Evolutionary conservation across 2,888 invertebrate species (phyloP).

Genomic region (Cynaeus angustus): DNA sequence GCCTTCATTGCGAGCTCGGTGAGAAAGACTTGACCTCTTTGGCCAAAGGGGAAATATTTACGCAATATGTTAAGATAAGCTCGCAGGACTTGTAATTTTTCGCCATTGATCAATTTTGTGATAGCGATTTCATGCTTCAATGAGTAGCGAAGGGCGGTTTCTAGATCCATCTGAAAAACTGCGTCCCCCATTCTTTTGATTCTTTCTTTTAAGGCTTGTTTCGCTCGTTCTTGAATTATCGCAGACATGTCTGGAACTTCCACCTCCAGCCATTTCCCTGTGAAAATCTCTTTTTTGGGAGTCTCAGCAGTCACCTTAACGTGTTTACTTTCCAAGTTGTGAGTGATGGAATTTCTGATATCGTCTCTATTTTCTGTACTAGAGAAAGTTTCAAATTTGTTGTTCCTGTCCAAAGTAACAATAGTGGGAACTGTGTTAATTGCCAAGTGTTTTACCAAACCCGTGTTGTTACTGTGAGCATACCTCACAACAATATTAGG

Average conservation of each 20-base stretch:
- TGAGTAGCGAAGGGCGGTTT: conserved; percentile 88
- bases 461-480: conserved; percentile 73
- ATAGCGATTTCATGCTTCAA: conserved; percentile 89
- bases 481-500: conserved; percentile 76
- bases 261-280: conserved; percentile 71
- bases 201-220: conserved; percentile 64
- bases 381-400: conserved; percentile 51
- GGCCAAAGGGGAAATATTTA: conserved; percentile 86
- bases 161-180: conserved; percentile 90
- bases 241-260: conserved; percentile 61
- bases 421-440: conserved; percentile 75
- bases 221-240: conserved; percentile 62
- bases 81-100: conserved; percentile 82
- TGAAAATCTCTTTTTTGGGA: conserved; percentile 55
- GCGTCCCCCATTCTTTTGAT: conserved; percentile 73
- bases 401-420: conserved; percentile 71
- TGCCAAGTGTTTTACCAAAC: conserved; percentile 72
- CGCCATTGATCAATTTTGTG: conserved; percentile 80
- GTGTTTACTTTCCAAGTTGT: conserved; percentile 71
- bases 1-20: conserved; percentile 76
- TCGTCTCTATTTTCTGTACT: conserved; percentile 44
- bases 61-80: conserved; percentile 82
- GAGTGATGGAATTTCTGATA: conserved; percentile 73
- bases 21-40: conserved; percentile 80
- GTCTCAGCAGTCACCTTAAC: conserved; percentile 57